These are phyloP conservation scores for Aurelia aurita complex sp. Pacific DNA, from an alignment of 30 jellyfish, hydroid and myxozoan species.

Conservation along the genomic window DNA sequence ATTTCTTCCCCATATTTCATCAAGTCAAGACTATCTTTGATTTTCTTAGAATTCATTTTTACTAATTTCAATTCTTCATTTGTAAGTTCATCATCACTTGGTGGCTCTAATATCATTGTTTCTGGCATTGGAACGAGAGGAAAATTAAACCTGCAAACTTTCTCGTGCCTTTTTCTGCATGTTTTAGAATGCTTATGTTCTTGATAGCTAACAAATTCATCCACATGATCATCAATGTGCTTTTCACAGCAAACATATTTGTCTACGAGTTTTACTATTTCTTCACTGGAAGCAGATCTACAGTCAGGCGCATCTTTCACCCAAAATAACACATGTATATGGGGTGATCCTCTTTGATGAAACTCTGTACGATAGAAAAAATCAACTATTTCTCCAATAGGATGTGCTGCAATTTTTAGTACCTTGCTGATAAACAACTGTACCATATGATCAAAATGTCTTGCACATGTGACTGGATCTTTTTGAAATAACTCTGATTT, in stretches of 20 bases:
- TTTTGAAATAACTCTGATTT: slow-evolving; percentile 7
- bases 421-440: neutral
- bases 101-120: slow-evolving; percentile 23
- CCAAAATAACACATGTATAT: slow-evolving; percentile 43
- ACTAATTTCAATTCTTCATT: neutral
- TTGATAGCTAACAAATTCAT: slow-evolving; percentile 26
- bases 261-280: slow-evolving; percentile 12
- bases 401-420: slow-evolving; percentile 14
- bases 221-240: neutral
- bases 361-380: slow-evolving; percentile 25
- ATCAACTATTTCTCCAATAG: slow-evolving; percentile 6
- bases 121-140: slow-evolving; percentile 24
- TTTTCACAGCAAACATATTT: slow-evolving; percentile 16
- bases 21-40: neutral
- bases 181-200: slow-evolving; percentile 62
- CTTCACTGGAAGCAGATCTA: slow-evolving; percentile 1
- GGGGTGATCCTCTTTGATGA: slow-evolving; percentile 55
- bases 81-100: neutral
- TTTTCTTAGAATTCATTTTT: neutral
- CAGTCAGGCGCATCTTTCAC: slow-evolving; percentile 19
- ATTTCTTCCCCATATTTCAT: slow-evolving; percentile 34
- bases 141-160: slow-evolving; percentile 45
- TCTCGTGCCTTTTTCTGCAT: slow-evolving; percentile 25
- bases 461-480: slow-evolving; percentile 1
- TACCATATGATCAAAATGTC: slow-evolving; percentile 19